Percentiles rank a stretch among this genome's conserved stretches.
These are phyloP conservation scores for Loriculus beryllinus DNA, from an alignment of 2,797 vertebrate genomes.

Conservation along the genomic window DNA sequence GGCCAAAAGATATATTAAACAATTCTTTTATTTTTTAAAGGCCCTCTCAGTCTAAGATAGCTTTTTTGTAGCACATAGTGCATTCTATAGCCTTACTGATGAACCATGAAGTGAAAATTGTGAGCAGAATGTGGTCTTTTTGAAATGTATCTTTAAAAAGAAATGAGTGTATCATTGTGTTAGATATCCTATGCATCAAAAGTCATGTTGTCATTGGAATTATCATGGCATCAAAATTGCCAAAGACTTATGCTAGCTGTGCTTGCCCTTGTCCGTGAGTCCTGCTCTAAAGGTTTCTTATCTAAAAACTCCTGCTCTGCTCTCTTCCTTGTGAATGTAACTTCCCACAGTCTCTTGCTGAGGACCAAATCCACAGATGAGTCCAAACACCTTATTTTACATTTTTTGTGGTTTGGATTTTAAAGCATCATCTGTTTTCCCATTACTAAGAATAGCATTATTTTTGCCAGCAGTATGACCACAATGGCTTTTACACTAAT, in stretches of 20 bases:
- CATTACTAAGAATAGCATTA: conserved; percentile 11
- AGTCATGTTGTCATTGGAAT: background rate
- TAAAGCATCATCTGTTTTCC: conserved; percentile 35
- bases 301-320: background rate
- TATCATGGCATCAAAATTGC: background rate
- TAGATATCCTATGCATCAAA: background rate
- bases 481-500: conserved; percentile 12
- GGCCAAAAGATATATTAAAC: background rate
- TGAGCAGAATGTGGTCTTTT: background rate
- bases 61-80: background rate
- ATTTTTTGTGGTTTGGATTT: conserved; percentile 26
- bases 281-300: background rate
- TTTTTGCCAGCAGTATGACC: conserved; percentile 36
- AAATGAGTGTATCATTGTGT: background rate
- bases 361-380: background rate
- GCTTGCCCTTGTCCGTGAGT: background rate
- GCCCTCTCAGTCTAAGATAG: background rate
- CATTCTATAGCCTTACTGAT: background rate
- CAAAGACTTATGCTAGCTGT: background rate
- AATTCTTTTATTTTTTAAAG: background rate
- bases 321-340: background rate
- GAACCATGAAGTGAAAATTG: background rate
- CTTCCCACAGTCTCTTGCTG: background rate
- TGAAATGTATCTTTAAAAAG: background rate
- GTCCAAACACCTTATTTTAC: background rate